Percentiles rank a stretch among this genome's conserved stretches.
Conservation (phyloP, 2,888 invertebrate genomes). For the Caenorhabditis wallacei region DNA sequence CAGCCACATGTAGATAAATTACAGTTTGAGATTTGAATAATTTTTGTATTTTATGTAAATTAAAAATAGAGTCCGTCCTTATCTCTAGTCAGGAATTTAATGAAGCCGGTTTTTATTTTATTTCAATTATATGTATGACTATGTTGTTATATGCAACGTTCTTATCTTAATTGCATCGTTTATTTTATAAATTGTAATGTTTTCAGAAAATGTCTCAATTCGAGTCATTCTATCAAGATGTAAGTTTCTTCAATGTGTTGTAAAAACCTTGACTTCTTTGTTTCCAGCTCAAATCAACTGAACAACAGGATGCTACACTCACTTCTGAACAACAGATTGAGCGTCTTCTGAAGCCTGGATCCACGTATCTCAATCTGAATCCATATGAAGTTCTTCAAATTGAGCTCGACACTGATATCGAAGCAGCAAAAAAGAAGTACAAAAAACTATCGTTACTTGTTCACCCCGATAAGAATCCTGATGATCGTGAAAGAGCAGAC, state of each 20-base stretch:
- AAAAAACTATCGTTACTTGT: constrained; percentile 95
- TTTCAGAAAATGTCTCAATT: constrained; percentile 66
- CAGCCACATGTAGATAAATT: constrained; percentile 68
- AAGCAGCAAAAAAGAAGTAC: constrained; percentile 97
- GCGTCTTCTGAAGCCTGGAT: constrained; percentile 94
- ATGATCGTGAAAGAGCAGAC: constrained; percentile 95
- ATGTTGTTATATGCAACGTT: too few relatives aligned
- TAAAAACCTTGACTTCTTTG: not conserved
- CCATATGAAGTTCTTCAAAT: constrained; percentile 87
- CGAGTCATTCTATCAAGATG: constrained; percentile 81
- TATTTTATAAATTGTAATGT: not conserved
- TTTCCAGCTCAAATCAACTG: constrained; percentile 97
- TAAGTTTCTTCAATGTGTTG: constrained; percentile 50
- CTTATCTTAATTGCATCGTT: too few relatives aligned
- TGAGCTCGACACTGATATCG: constrained; percentile 92
- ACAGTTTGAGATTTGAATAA: constrained; percentile 53
- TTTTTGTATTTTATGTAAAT: not conserved
- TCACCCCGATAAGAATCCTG: constrained; percentile 99
- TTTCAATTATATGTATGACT: not conserved
- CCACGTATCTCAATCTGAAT: constrained; percentile 98
- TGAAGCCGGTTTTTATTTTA: constrained; percentile 16
- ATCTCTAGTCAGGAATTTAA: constrained; percentile 46
- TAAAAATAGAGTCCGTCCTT: not conserved
- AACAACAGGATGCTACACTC: constrained; percentile 95
- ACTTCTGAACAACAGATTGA: constrained; percentile 98